A percentile compares a stretch with the other conserved stretches of the same genome.
Evolutionary conservation across 2,797 vertebrate genomes (phyloP).

Genomic region (Takifugu rubripes): DNA sequence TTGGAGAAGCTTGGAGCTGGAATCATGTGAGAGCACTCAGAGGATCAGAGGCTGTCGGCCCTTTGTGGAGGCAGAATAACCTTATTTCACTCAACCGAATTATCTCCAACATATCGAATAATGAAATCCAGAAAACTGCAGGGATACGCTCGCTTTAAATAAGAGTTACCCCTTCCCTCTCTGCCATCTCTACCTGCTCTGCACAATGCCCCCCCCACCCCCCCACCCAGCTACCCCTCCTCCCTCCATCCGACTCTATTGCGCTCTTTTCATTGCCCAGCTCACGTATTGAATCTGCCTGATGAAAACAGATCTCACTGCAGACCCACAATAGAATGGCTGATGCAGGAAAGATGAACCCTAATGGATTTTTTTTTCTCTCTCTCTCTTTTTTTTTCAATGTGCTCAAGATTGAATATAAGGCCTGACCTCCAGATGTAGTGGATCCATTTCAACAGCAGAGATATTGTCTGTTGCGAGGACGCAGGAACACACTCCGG

Average conservation of each 20-base stretch:
- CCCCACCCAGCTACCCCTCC: slow-evolving; percentile 17
- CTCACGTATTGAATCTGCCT: slow-evolving; percentile 81
- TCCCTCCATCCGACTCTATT: slow-evolving; percentile 70
- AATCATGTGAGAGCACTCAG: slow-evolving; percentile 40
- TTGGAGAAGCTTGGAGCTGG: slow-evolving; percentile 35
- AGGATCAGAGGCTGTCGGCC: slow-evolving; percentile 47
- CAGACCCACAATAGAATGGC: slow-evolving; percentile 81
- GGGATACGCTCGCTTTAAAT: slow-evolving; percentile 65
- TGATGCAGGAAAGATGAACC: slow-evolving; percentile 83
- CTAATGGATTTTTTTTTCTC: slow-evolving; percentile 79
- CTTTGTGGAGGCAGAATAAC: slow-evolving; percentile 54
- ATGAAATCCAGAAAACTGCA: slow-evolving; percentile 64
- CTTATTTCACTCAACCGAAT: slow-evolving; percentile 63
- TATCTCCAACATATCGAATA: slow-evolving; percentile 69
- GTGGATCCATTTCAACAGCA: slow-evolving; percentile 79
- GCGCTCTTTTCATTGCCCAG: slow-evolving; percentile 75
- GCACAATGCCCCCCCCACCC: slow-evolving; percentile 25
- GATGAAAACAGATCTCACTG: slow-evolving; percentile 85
- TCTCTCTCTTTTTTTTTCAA: slow-evolving; percentile 29
- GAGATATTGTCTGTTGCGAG: slow-evolving; percentile 73
- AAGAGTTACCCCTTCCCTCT: slow-evolving; percentile 57
- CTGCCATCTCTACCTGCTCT: slow-evolving; percentile 56
- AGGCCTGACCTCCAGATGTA: slow-evolving; percentile 82
- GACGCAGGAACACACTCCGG: slow-evolving; percentile 54
- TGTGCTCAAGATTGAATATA: slow-evolving; percentile 82